Evolutionary conservation across 2,113 vertebrate genomes (phyloP).

Genomic region (Passer montanus): DNA sequence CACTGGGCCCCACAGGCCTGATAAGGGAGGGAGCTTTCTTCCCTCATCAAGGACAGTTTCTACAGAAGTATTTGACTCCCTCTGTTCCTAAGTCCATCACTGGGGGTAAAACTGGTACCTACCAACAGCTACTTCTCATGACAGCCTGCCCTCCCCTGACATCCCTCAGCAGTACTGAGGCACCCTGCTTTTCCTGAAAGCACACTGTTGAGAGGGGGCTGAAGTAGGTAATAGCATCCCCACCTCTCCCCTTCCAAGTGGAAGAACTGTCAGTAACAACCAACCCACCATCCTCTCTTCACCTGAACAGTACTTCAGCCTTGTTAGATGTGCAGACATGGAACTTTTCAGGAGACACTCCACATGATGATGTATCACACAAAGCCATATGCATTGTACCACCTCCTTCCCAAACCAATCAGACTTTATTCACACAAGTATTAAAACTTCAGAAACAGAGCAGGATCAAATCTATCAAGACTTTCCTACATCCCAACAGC

Average conservation of each 20-base stretch:
- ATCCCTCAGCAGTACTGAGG: not conserved
- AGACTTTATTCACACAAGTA: not conserved
- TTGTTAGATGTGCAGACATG: not conserved
- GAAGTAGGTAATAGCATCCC: not conserved
- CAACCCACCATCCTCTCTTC: not conserved
- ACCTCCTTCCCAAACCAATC: not conserved
- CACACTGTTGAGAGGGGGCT: fast-evolving
- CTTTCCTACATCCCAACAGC: not conserved
- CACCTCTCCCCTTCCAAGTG: not conserved
- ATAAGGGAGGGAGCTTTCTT: not conserved
- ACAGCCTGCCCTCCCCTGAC: not conserved
- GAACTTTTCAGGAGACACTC: not conserved
- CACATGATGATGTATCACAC: not conserved
- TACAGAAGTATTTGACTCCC: not conserved
- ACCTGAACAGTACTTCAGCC: not conserved
- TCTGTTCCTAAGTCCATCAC: not conserved
- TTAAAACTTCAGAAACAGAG: not conserved
- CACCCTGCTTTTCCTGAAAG: not conserved
- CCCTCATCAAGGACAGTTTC: not conserved
- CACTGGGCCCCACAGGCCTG: not conserved
- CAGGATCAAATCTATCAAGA: not conserved
- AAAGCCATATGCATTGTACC: not conserved
- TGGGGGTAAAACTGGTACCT: not conserved
- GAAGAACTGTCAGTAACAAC: not conserved
- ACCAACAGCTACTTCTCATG: not conserved